Base-by-base conservation (phyloP, 2,113 vertebrate species). In the Aptenodytes forsteri region DNA sequence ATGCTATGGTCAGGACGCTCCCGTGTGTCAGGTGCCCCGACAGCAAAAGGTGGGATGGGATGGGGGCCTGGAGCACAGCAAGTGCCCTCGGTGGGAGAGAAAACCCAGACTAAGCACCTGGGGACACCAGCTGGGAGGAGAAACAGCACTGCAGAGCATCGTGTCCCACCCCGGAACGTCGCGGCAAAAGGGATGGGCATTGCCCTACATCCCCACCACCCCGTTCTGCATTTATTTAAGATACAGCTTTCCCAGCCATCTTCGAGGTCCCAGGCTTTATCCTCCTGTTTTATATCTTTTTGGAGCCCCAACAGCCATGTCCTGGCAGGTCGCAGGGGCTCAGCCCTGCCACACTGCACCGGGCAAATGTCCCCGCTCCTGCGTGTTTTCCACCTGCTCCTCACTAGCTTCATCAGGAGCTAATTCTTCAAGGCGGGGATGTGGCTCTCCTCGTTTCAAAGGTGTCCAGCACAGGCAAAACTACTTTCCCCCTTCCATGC, bases 161-260 rank as follows among this genome's bases (percentile, higher is more conserved):
- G 0, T 19, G 16, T 72, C 4, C 61, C 47, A 55, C 27, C n/a
- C 17, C 3, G 9, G 47, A 26, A 76, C 3, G 0, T 27, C 8
- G 1, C 0, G 0, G 36, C 27, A 34, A 80, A 69, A 55, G 30
- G 26, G 32, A 56, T 1, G 7, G 16, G 23, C 4, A 2, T 9
- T 64, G 36, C 29, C 23, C 29, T 44, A 7, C 6, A 25, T 25
- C 27, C 42, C 26, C 59, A 47, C 6, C 30, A 52, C 2, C 23
- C 18, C 2, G 0, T n/a, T 58, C 29, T 25, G 18, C 22, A 19
- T 42, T 40, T 55, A 50, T 13, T 59, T 49, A 56, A 34, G 30
- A 15, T 32, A 36, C 19, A 59, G 34, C 54, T 54, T 83, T 76
- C 46, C 46, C 54, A 36, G 58, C 8, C 8, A 2, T 19, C 46